These are phyloP conservation scores for Eupeodes latifasciatus DNA, from an alignment of 2,888 invertebrate species.

Conservation along the genomic window DNA sequence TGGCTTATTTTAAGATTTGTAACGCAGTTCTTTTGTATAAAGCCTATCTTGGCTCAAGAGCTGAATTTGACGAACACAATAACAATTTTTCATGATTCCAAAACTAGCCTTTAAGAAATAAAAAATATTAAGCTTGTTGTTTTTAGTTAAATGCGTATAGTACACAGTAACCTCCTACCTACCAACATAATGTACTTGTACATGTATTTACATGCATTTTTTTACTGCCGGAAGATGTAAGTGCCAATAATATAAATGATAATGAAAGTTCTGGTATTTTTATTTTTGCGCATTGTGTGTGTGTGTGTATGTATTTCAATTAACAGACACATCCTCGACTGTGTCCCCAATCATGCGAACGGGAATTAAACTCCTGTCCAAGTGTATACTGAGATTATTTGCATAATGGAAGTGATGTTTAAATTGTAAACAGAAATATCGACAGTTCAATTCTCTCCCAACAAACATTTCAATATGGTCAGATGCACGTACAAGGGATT, in stretches of 20 bases:
- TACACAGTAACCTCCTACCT: too few relatives aligned
- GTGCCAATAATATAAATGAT: conserved; percentile 36
- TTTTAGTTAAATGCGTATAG: background rate
- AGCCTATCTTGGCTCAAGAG: too few relatives aligned
- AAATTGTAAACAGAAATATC: conserved; percentile 37
- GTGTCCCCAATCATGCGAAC: conserved; percentile 27
- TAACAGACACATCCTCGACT: conserved; percentile 9
- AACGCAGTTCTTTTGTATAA: too few relatives aligned
- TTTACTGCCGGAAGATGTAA: conserved; percentile 32
- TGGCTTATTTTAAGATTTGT: too few relatives aligned
- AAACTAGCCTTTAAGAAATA: background rate
- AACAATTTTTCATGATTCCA: too few relatives aligned
- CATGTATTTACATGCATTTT: background rate
- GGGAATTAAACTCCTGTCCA: conserved; percentile 22
- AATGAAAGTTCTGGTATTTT: conserved; percentile 7
- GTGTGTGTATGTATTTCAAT: conserved; percentile 19
- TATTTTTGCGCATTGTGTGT: background rate
- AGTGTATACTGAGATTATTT: conserved; percentile 29
- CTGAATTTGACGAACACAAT: too few relatives aligned
- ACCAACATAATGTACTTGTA: background rate
- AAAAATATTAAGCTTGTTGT: background rate
- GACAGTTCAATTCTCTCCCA: conserved; percentile 8
- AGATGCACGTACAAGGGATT: conserved; percentile 45
- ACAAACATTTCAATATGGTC: conserved; percentile 38
- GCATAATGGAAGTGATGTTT: conserved; percentile 39